These are phyloP conservation scores for Rhopalosiphum maidis DNA, from an alignment of 1,140 invertebrate genomes.

Conservation along the genomic window DNA sequence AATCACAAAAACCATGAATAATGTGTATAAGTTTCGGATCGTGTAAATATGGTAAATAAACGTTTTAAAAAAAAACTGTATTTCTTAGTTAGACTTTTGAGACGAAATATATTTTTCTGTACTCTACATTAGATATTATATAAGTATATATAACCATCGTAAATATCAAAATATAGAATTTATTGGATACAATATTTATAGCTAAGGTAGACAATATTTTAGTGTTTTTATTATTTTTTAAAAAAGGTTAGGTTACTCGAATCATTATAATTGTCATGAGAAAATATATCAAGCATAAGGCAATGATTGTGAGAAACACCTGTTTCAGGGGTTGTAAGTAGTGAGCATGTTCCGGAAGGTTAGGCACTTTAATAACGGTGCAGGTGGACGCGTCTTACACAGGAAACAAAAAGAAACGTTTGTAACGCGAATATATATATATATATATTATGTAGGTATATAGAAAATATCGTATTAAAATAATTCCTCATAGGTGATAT, in stretches of 20 bases:
- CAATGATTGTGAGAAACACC: constrained; percentile 52
- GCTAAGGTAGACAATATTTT: background rate
- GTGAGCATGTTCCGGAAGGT: constrained; percentile 44
- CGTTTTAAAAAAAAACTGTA: background rate
- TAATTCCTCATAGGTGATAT: background rate
- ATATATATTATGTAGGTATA: background rate
- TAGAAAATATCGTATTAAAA: background rate
- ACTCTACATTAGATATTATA: background rate
- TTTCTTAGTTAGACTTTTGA: background rate
- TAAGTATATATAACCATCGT: background rate
- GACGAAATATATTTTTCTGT: background rate
- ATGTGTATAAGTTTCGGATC: background rate
- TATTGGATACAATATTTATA: background rate
- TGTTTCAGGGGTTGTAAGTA: constrained; percentile 24
- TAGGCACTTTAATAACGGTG: constrained; percentile 52
- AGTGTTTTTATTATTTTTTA: background rate
- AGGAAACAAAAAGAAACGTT: constrained; percentile 11
- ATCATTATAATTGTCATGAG: constrained; percentile 28
- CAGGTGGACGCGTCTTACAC: constrained; percentile 22
- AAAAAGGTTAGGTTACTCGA: background rate
- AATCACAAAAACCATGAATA: background rate
- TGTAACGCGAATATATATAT: no score
- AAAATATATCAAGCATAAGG: constrained; percentile 3
- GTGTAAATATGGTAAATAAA: no score
- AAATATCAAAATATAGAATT: background rate